A percentile compares a stretch with the other conserved stretches of the same genome.
Evolutionary conservation across 2,888 invertebrate genomes (phyloP).

Genomic region (Lumbricus terrestris): DNA sequence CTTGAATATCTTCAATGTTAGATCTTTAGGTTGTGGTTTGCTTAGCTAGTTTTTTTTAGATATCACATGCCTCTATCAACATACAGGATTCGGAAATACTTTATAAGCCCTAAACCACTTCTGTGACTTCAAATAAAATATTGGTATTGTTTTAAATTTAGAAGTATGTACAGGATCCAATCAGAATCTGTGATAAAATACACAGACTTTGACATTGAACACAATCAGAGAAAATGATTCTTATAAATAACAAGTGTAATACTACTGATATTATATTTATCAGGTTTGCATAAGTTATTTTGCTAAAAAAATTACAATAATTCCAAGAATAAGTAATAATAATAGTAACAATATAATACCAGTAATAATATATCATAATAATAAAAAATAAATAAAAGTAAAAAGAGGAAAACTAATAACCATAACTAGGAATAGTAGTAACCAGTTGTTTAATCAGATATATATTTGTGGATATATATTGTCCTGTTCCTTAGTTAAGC

Average conservation of each 20-base stretch:
- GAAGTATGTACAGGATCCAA: background rate
- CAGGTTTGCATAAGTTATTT: background rate
- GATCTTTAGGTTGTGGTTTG: background rate
- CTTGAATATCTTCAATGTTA: background rate
- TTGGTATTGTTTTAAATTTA: background rate
- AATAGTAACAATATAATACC: background rate
- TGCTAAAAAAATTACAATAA: background rate
- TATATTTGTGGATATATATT: too few species aligned
- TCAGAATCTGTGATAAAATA: background rate
- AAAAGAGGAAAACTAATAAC: background rate
- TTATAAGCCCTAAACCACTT: background rate
- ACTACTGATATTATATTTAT: background rate
- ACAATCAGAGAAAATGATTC: background rate
- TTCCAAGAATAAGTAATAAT: background rate
- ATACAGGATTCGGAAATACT: background rate
- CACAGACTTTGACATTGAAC: background rate
- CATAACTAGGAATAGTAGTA: background rate
- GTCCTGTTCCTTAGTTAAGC: background rate
- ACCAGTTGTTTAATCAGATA: background rate
- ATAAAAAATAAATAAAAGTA: background rate
- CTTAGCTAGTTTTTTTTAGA: too few species aligned
- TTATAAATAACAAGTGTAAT: background rate
- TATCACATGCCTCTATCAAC: background rate
- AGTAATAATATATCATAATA: background rate
- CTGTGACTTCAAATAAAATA: background rate